Conservation (phyloP, 2,797 vertebrate species). For the Anas bernieri region DNA sequence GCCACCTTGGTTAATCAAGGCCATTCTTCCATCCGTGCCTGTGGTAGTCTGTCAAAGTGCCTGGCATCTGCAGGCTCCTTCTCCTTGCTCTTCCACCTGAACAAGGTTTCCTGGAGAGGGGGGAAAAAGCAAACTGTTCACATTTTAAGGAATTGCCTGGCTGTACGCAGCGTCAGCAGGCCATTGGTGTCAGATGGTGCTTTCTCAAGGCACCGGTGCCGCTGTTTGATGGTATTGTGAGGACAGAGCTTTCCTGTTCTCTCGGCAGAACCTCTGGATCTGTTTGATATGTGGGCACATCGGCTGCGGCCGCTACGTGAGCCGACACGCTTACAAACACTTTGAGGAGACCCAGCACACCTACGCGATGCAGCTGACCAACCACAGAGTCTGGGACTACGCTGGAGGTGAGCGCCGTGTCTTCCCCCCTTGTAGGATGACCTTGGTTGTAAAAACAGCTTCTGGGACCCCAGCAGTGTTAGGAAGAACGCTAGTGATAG, state of each 20-base stretch:
- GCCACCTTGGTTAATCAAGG: neutral
- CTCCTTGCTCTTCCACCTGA: neutral
- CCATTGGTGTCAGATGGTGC: fast-evolving
- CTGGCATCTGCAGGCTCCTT: neutral
- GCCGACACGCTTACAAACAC: slow-evolving; percentile 96
- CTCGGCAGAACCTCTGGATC: slow-evolving; percentile 94
- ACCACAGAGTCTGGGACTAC: slow-evolving; percentile 98
- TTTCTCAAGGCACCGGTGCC: fast-evolving
- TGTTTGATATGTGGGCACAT: slow-evolving; percentile 98
- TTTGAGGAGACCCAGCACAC: slow-evolving; percentile 99
- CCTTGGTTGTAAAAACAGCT: neutral
- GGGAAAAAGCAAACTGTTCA: fast-evolving
- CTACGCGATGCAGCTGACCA: slow-evolving; percentile 98
- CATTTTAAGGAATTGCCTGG: neutral
- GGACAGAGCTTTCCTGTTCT: neutral
- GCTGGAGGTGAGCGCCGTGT: slow-evolving; percentile 85
- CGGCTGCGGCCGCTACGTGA: slow-evolving; percentile 95
- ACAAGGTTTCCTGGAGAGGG: neutral
- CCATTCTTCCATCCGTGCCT: neutral
- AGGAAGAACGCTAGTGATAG: neutral
- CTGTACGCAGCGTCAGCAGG: neutral
- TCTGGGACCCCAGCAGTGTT: neutral
- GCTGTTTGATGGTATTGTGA: neutral
- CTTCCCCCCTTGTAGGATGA: neutral
- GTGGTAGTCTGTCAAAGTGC: neutral